Evolutionary conservation across 2,797 vertebrate genomes (phyloP).

Genomic region (Ctenopoma kingsleyae): DNA sequence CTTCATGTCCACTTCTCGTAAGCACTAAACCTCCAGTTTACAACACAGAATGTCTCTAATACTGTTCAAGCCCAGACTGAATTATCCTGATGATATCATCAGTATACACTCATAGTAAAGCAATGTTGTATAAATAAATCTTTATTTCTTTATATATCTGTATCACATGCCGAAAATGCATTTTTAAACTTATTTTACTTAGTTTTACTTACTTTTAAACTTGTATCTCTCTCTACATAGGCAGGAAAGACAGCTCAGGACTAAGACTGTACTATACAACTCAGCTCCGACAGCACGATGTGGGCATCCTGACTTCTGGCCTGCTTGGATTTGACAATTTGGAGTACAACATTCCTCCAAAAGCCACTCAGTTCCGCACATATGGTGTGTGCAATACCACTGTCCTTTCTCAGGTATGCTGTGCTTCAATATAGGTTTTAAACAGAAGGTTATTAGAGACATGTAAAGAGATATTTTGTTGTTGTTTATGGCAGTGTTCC

Average conservation of each 20-base stretch:
- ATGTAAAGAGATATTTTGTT: not conserved
- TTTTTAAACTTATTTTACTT: too few species aligned
- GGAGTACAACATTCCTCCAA: constrained; percentile 76
- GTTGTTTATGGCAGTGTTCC: not conserved
- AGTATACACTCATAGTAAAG: too few species aligned
- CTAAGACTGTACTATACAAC: constrained; percentile 75
- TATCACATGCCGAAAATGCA: not conserved
- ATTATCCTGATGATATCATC: too few species aligned
- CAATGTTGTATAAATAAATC: too few species aligned
- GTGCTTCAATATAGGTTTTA: not conserved
- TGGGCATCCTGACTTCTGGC: constrained; percentile 67
- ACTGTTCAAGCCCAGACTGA: too few species aligned
- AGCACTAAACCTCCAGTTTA: too few species aligned
- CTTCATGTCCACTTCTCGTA: too few species aligned
- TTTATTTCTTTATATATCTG: not conserved
- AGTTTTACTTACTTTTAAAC: not conserved
- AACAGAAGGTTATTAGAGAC: not conserved
- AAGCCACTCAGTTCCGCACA: constrained; percentile 66
- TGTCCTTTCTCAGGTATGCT: constrained; percentile 68
- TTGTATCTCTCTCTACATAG: constrained; percentile 48
- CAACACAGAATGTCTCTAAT: too few species aligned
- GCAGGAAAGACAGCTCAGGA: constrained; percentile 78
- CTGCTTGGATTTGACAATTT: accelerated
- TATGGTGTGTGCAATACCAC: constrained; percentile 78
- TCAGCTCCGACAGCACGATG: constrained; percentile 68